phyloP scores from a whole-genome alignment of 1,140 invertebrate genomes.

The Idris sp. region DNA sequence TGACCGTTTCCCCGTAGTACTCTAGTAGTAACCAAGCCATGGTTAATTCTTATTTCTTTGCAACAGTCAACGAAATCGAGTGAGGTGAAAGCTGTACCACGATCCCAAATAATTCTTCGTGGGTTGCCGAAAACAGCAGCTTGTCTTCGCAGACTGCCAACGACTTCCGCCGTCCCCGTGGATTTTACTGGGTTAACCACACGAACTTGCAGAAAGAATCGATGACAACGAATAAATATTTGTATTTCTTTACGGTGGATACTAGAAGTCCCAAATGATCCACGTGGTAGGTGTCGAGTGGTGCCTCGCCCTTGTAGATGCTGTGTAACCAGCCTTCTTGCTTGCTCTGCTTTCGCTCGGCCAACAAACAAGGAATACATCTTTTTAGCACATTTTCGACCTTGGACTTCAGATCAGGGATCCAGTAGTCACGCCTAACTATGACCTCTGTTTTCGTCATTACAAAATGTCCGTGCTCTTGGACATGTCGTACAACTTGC shows the following conservation, averaged over 20 bases:
- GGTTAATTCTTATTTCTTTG: constrained; percentile 2
- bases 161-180: too few species aligned
- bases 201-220: too few species aligned
- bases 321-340: not conserved
- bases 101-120: not conserved
- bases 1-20: constrained; percentile 67
- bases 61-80: not conserved
- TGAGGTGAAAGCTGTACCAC: constrained; percentile 1
- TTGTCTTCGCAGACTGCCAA: too few species aligned
- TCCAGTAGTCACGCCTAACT: not conserved
- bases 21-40: constrained; percentile 49
- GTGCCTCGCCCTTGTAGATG: constrained; percentile 41
- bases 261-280: constrained; percentile 66
- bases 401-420: not conserved
- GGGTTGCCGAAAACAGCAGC: too few species aligned
- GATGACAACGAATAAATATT: constrained; percentile 70
- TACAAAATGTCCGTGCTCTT: not conserved
- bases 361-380: constrained; percentile 1
- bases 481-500: not conserved
- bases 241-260: constrained; percentile 70
- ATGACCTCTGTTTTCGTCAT: not conserved
- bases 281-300: constrained; percentile 55
- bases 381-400: not conserved
- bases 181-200: too few species aligned
- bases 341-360: not conserved